Conservation (phyloP, 2,888 invertebrate species). For the Dryomyza anilis region DNA sequence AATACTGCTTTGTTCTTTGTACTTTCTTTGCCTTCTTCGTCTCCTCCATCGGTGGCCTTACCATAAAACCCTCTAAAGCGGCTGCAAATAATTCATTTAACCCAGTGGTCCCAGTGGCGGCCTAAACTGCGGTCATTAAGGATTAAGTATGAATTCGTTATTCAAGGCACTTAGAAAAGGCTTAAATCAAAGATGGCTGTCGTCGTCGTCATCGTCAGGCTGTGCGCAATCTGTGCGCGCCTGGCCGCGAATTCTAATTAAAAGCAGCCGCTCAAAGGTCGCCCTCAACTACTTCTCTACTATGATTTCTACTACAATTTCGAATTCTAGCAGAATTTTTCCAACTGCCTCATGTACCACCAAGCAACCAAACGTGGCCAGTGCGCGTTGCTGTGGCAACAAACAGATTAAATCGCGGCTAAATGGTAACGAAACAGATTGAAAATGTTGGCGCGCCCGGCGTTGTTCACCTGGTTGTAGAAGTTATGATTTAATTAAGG, state of each 20-base stretch:
- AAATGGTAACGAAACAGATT: slow-evolving; percentile 12
- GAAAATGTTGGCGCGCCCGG: neutral
- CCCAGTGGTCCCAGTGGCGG: too few relatives aligned
- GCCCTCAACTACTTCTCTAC: neutral
- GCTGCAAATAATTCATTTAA: too few relatives aligned
- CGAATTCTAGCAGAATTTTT: neutral
- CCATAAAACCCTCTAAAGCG: too few relatives aligned
- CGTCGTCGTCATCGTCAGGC: neutral
- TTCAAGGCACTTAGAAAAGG: slow-evolving; percentile 6
- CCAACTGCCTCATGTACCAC: too few relatives aligned
- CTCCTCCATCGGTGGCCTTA: too few relatives aligned
- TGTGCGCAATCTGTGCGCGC: neutral
- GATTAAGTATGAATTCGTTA: neutral
- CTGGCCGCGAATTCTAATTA: neutral
- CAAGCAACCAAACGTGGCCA: neutral
- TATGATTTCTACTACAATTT: neutral
- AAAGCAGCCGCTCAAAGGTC: neutral
- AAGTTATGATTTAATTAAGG: slow-evolving; percentile 10
- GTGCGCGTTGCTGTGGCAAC: neutral
- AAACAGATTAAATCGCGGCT: neutral
- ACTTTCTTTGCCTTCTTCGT: too few relatives aligned
- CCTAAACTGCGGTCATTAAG: neutral
- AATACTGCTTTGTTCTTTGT: too few relatives aligned
- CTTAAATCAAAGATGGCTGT: slow-evolving; percentile 11
- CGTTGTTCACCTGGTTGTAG: slow-evolving; percentile 5